Percentiles rank a stretch among this genome's conserved stretches.
Conservation (phyloP, 2,797 vertebrate species). For the Botia kubotai region DNA sequence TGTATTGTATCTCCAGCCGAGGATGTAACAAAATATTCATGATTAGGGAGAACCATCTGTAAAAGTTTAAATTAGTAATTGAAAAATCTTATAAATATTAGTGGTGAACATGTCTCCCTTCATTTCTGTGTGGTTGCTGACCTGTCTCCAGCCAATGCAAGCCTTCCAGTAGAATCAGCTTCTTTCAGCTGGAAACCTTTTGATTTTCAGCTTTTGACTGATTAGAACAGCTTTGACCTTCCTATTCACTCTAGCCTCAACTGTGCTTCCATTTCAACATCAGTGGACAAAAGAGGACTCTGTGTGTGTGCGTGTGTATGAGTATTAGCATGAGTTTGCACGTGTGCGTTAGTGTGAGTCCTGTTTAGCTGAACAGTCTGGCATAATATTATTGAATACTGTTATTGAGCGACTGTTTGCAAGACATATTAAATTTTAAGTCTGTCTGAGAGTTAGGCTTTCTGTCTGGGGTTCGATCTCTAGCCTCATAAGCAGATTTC, state of each 20-base stretch:
- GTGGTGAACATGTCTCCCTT: neutral
- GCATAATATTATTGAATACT: slow-evolving; percentile 16
- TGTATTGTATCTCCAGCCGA: neutral
- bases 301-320: neutral
- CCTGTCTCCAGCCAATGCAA: neutral
- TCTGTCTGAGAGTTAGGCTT: slow-evolving; percentile 31
- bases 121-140: neutral
- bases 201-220: slow-evolving; percentile 66
- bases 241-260: slow-evolving; percentile 77
- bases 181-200: slow-evolving; percentile 19
- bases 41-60: neutral
- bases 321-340: neutral
- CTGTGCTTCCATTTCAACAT: slow-evolving; percentile 79
- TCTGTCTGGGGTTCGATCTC: slow-evolving; percentile 17
- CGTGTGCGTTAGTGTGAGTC: slow-evolving; percentile 25
- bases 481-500: slow-evolving; percentile 29
- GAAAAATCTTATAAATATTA: neutral
- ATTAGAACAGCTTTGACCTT: slow-evolving; percentile 79
- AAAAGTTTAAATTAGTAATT: neutral
- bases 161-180: neutral
- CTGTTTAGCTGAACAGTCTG: slow-evolving; percentile 18
- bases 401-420: slow-evolving; percentile 26
- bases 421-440: slow-evolving; percentile 31
- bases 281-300: slow-evolving; percentile 67
- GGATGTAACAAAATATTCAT: neutral